Percentiles rank a stretch among this genome's conserved stretches.
Conservation (phyloP, 2,888 invertebrate species). For the Lasioglossum marginatum region DNA sequence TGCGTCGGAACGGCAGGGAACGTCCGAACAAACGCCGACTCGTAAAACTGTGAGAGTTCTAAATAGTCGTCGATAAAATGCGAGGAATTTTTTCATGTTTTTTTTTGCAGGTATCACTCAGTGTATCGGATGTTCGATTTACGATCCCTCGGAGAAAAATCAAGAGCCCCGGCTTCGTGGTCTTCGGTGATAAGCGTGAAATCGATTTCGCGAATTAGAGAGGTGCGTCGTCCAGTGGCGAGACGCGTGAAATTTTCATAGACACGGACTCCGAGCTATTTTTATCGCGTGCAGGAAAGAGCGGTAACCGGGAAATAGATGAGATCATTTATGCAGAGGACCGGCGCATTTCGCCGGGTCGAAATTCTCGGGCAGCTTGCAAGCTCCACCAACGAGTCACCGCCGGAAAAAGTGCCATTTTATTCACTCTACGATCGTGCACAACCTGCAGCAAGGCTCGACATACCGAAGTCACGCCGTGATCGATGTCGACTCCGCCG, state of each 20-base stretch:
- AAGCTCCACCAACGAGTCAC: slow-evolving; percentile 33
- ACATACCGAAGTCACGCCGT: slow-evolving; percentile 30
- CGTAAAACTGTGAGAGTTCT: not conserved
- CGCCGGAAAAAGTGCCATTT: slow-evolving; percentile 36
- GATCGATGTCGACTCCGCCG: slow-evolving; percentile 49
- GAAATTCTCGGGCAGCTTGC: slow-evolving; percentile 36
- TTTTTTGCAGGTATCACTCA: not conserved
- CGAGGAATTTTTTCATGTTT: not conserved
- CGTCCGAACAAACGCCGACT: not conserved
- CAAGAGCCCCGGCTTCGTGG: not conserved
- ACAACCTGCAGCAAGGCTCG: not conserved
- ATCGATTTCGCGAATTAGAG: slow-evolving; percentile 50
- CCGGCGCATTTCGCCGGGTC: slow-evolving; percentile 17
- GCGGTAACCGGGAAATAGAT: slow-evolving; percentile 48
- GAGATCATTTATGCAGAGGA: slow-evolving; percentile 54
- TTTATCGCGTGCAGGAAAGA: slow-evolving; percentile 34
- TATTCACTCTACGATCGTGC: slow-evolving; percentile 24
- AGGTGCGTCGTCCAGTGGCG: slow-evolving; percentile 27
- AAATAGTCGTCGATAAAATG: not conserved
- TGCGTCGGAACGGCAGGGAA: not conserved
- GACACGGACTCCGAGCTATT: slow-evolving; percentile 37
- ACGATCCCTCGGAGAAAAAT: not conserved
- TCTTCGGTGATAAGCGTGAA: not conserved
- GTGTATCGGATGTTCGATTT: not conserved
- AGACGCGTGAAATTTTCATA: slow-evolving; percentile 52